A percentile compares a stretch with the other conserved stretches of the same genome.
Evolutionary conservation across 1,140 invertebrate genomes (phyloP).

Genomic region (Dolichoris vasculosae): DNA sequence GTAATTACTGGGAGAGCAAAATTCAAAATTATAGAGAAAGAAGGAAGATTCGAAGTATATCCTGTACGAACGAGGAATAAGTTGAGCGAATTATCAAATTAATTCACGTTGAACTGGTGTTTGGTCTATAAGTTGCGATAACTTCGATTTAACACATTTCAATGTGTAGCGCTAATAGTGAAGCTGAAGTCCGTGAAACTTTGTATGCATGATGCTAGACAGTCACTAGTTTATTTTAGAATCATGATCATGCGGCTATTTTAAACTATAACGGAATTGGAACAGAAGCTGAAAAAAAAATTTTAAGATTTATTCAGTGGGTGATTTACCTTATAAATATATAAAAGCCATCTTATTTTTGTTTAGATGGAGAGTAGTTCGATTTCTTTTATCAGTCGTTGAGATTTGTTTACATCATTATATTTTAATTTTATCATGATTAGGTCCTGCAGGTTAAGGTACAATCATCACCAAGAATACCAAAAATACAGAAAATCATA

Average conservation of each 20-base stretch:
- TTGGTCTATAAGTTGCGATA: conserved; percentile 31
- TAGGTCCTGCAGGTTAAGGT: neutral
- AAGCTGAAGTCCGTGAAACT: conserved; percentile 12
- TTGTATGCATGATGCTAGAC: neutral
- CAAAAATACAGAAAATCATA: too few relatives aligned
- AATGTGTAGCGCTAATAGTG: neutral
- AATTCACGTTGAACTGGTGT: neutral
- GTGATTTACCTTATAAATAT: neutral
- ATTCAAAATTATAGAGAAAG: neutral
- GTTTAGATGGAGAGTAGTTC: neutral
- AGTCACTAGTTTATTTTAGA: neutral
- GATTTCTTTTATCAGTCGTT: conserved; percentile 31
- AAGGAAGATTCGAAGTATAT: neutral
- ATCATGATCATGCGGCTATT: conserved; percentile 11
- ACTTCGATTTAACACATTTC: conserved; percentile 39
- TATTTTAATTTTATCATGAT: conserved; percentile 44
- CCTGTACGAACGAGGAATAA: too few relatives aligned
- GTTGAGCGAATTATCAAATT: neutral
- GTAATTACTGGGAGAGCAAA: too few relatives aligned
- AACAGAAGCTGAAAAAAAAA: neutral
- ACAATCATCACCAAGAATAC: neutral
- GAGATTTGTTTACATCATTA: neutral
- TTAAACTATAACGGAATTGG: neutral
- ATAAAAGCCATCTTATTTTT: conserved; percentile 24
- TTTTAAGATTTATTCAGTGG: neutral